Evolutionary conservation across 1,140 invertebrate genomes (phyloP).

Genomic region (Drosophila fuyamai): DNA sequence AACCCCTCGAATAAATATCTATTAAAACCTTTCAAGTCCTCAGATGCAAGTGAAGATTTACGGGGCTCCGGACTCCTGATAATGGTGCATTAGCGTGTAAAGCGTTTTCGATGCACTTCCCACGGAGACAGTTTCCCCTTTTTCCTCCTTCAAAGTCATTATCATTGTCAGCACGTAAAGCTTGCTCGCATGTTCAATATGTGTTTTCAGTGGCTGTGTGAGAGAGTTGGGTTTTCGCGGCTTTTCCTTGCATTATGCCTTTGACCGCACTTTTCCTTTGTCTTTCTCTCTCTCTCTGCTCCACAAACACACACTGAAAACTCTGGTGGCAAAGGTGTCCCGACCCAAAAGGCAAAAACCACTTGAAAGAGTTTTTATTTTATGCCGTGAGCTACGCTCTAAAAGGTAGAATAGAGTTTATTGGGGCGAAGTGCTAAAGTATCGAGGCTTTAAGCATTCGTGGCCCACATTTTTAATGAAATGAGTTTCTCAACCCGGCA

Average conservation of each 20-base stretch:
- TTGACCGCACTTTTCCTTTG: slow-evolving; percentile 43
- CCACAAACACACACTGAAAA: background rate
- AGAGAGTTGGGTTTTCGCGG: slow-evolving; percentile 45
- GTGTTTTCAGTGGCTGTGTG: slow-evolving; percentile 15
- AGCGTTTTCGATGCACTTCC: slow-evolving; percentile 74
- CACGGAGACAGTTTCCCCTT: slow-evolving; percentile 37
- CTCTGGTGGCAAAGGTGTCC: slow-evolving; percentile 1
- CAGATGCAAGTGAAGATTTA: slow-evolving; percentile 78
- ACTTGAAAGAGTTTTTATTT: slow-evolving; percentile 37
- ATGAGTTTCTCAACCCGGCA: background rate
- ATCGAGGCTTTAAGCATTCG: slow-evolving; percentile 24
- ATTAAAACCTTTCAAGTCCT: slow-evolving; percentile 64
- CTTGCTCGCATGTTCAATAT: slow-evolving; percentile 57
- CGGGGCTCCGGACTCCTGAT: slow-evolving; percentile 65
- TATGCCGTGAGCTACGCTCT: slow-evolving; percentile 19
- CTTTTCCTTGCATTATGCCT: slow-evolving; percentile 55
- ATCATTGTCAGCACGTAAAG: slow-evolving; percentile 75
- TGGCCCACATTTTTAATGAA: slow-evolving; percentile 35
- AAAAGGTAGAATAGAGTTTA: slow-evolving; percentile 30
- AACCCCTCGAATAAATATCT: slow-evolving; percentile 68
- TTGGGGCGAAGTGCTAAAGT: slow-evolving; percentile 8
- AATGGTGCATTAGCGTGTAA: slow-evolving; percentile 78
- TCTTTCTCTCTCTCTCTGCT: background rate
- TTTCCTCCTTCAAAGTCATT: slow-evolving; percentile 59
- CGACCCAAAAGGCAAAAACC: slow-evolving; percentile 19